Conservation (phyloP, 2,797 vertebrate species). For the Melanotaenia boesemani region DNA sequence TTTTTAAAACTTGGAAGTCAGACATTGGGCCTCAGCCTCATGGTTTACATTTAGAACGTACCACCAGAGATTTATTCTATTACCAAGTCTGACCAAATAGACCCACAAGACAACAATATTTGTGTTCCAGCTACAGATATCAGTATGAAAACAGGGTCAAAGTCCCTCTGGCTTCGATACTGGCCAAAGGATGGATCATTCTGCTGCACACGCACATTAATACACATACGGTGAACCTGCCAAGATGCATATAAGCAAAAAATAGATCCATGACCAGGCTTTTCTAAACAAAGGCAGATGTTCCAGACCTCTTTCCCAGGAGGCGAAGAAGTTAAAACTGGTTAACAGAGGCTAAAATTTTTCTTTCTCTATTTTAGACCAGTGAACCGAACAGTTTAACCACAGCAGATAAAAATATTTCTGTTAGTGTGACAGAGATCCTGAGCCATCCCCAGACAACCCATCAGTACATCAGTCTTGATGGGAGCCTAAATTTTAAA, state of each 20-base stretch:
- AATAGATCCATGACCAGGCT: conserved; percentile 43
- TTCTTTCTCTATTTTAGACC: conserved; percentile 46
- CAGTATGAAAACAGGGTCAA: conserved; percentile 62
- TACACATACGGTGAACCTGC: conserved; percentile 17
- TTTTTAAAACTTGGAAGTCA: conserved; percentile 55
- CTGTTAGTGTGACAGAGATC: conserved; percentile 22
- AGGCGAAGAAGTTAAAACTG: conserved; percentile 46
- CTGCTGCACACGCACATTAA: conserved; percentile 6
- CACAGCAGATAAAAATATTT: conserved; percentile 49
- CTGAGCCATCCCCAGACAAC: conserved; percentile 16
- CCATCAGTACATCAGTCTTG: background rate
- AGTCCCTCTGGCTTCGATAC: conserved; percentile 34
- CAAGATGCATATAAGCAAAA: conserved; percentile 13
- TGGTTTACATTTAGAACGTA: conserved; percentile 38
- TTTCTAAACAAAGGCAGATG: conserved; percentile 53
- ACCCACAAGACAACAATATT: conserved; percentile 55
- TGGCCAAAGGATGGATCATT: conserved; percentile 38
- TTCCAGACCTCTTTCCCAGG: conserved; percentile 44
- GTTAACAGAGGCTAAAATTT: conserved; percentile 37
- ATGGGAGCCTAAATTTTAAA: too few relatives aligned
- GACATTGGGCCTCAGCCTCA: conserved; percentile 43
- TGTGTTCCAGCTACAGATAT: conserved; percentile 63
- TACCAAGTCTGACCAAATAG: conserved; percentile 60
- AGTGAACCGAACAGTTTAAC: conserved; percentile 24
- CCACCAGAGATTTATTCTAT: conserved; percentile 50